These are phyloP conservation scores for Odocoileus hemionus DNA, from an alignment of 2,113 vertebrate genomes.

Conservation along the genomic window DNA sequence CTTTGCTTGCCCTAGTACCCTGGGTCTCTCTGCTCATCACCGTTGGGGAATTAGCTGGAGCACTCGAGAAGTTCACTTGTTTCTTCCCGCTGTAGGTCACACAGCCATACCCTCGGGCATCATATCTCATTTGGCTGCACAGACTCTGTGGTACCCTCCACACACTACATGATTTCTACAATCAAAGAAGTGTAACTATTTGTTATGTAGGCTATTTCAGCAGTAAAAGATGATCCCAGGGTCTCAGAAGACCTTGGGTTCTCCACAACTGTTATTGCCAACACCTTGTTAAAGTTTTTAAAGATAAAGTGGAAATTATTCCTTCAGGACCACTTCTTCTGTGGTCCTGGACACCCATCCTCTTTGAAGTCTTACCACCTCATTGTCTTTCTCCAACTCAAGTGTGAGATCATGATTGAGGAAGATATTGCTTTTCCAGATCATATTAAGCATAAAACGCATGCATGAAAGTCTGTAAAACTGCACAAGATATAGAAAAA, in stretches of 20 bases:
- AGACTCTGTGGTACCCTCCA: no score
- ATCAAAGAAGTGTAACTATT: background rate
- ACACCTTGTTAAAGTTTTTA: background rate
- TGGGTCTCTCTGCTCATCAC: background rate
- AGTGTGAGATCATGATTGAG: background rate
- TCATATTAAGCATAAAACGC: background rate
- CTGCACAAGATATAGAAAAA: background rate
- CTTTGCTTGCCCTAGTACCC: background rate
- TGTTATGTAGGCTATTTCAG: background rate
- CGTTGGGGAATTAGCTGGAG: background rate
- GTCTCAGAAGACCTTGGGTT: background rate
- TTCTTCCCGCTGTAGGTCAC: background rate
- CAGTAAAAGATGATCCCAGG: background rate
- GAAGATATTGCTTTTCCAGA: background rate
- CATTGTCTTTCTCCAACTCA: background rate
- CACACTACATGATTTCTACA: background rate
- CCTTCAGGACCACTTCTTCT: background rate
- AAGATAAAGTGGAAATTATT: background rate
- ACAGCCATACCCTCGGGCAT: accelerated
- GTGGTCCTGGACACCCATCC: background rate
- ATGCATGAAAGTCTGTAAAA: background rate
- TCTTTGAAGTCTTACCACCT: background rate
- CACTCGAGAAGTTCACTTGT: background rate
- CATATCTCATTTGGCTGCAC: background rate
- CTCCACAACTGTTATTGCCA: background rate